Percentiles rank a stretch among this genome's conserved stretches.
These are phyloP conservation scores for Hirtodrosophila duncani DNA, from an alignment of 2,888 invertebrate genomes.

Conservation along the genomic window DNA sequence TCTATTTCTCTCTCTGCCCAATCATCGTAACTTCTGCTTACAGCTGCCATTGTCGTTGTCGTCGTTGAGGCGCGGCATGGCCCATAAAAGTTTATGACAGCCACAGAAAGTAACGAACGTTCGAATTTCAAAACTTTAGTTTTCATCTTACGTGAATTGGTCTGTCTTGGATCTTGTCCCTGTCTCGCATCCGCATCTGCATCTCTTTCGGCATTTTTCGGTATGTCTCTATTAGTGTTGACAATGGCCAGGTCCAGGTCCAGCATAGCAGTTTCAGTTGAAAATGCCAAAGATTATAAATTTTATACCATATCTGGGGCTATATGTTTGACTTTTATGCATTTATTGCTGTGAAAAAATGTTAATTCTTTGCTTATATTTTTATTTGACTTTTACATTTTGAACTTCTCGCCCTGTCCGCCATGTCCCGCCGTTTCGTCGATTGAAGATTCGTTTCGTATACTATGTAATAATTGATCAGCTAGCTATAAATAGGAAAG, in stretches of 20 bases:
- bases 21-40: constrained; percentile 65
- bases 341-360: constrained; percentile 73
- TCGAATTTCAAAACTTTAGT: constrained; percentile 51
- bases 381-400: constrained; percentile 64
- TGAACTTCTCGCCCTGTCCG: constrained; percentile 27
- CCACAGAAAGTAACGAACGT: constrained; percentile 56
- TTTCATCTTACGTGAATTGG: constrained; percentile 1
- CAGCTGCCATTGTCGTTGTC: constrained; percentile 65
- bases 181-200: constrained; percentile 11
- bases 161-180: not conserved
- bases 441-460: constrained; percentile 34
- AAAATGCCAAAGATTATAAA: constrained; percentile 62
- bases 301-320: constrained; percentile 46
- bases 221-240: constrained; percentile 67
- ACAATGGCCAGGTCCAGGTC: constrained; percentile 43
- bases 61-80: constrained; percentile 29
- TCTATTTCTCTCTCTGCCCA: constrained; percentile 35
- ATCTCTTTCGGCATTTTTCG: no score
- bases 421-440: constrained; percentile 11
- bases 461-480: constrained; percentile 64
- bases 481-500: constrained; percentile 54
- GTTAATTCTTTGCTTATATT: constrained; percentile 64
- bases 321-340: constrained; percentile 58
- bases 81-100: constrained; percentile 61
- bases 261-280: constrained; percentile 36